Percentiles rank a stretch among this genome's conserved stretches.
These are phyloP conservation scores for Drosophila suboccidentalis DNA, from an alignment of 2,888 invertebrate genomes.

Conservation along the genomic window DNA sequence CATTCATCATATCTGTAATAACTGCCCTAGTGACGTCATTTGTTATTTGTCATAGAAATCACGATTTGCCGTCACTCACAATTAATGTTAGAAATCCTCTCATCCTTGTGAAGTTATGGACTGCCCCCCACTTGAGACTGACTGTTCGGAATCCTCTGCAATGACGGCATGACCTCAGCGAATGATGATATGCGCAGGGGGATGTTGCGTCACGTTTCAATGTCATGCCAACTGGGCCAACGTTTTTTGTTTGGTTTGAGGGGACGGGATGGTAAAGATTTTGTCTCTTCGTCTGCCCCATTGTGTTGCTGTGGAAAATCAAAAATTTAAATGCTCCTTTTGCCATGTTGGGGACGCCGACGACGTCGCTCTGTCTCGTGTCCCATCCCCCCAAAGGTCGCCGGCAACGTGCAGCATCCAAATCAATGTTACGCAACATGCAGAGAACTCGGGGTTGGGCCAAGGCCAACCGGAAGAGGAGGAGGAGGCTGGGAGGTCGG, in stretches of 20 bases:
- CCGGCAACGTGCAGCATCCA: constrained; percentile 56
- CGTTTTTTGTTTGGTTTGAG: neutral
- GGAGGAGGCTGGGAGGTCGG: constrained; percentile 1
- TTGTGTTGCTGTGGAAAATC: constrained; percentile 63
- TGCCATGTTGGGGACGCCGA: constrained; percentile 52
- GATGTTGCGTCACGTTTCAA: constrained; percentile 70
- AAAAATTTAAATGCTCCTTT: constrained; percentile 58
- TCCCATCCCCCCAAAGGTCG: neutral
- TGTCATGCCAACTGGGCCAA: constrained; percentile 55
- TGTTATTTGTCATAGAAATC: neutral
- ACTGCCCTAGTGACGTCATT: constrained; percentile 7
- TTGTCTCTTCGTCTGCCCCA: constrained; percentile 21
- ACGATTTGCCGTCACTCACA: constrained; percentile 8
- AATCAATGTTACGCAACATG: constrained; percentile 70
- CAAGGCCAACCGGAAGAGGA: constrained; percentile 51
- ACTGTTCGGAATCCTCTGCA: constrained; percentile 14
- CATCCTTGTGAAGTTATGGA: constrained; percentile 11
- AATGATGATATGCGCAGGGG: constrained; percentile 26
- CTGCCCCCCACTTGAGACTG: constrained; percentile 24
- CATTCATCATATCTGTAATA: neutral
- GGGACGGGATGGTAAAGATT: neutral
- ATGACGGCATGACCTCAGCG: constrained; percentile 61
- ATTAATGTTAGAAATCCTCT: constrained; percentile 8
- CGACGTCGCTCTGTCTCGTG: constrained; percentile 32
- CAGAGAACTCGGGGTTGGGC: constrained; percentile 55